Evolutionary conservation across 2,113 vertebrate species (phyloP).

Genomic region (Arenaria interpres): DNA sequence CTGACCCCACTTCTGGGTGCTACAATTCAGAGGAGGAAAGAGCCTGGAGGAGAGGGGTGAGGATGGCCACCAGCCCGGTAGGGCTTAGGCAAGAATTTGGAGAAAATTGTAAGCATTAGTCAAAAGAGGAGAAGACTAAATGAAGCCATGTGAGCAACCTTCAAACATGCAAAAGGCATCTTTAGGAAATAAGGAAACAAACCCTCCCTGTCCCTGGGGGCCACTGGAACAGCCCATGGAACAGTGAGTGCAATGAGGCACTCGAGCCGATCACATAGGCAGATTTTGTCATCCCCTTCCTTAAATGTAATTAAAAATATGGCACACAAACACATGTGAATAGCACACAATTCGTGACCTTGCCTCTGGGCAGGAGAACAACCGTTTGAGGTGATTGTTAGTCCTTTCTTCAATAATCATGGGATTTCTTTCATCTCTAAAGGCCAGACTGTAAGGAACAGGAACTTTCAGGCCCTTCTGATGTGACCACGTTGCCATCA

Average conservation of each 20-base stretch:
- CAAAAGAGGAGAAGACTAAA: background rate
- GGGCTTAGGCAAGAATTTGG: background rate
- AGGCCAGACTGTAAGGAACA: background rate
- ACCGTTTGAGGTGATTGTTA: background rate
- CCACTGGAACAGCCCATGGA: background rate
- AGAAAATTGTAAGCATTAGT: background rate
- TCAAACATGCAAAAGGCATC: background rate
- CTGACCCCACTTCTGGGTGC: background rate
- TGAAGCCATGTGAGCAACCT: background rate
- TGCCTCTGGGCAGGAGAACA: background rate
- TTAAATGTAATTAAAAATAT: background rate
- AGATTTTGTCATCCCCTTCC: background rate
- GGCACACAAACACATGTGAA: background rate
- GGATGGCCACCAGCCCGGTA: background rate
- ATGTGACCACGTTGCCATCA: background rate
- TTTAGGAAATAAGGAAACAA: background rate
- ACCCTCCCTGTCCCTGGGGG: background rate
- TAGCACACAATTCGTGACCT: background rate
- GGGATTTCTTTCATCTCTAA: background rate
- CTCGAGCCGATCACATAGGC: background rate
- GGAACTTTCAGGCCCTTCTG: background rate
- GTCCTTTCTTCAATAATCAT: background rate
- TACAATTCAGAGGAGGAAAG: background rate
- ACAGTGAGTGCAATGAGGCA: rapidly evolving
- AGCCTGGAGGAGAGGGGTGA: rapidly evolving